These are phyloP conservation scores for Neocrepidodera transversa DNA, from an alignment of 2,888 invertebrate genomes.

Conservation along the genomic window DNA sequence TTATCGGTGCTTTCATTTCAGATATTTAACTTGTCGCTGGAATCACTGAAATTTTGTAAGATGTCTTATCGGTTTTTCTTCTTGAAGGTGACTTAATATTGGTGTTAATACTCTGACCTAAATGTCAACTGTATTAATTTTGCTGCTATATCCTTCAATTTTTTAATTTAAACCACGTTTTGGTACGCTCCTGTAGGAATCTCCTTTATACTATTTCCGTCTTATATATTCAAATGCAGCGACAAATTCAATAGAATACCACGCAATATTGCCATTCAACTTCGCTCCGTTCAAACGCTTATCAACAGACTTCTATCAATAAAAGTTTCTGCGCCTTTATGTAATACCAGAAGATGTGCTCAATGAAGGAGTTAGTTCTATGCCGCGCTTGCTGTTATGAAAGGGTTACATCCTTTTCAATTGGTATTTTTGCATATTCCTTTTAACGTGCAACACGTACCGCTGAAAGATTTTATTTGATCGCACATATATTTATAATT, in stretches of 20 bases:
- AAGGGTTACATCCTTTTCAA: background rate
- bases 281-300: constrained; percentile 12
- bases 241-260: constrained; percentile 24
- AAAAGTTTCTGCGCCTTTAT: constrained; percentile 15
- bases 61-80: too few species aligned
- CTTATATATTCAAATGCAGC: constrained; percentile 8
- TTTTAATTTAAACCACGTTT: too few species aligned
- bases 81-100: too few species aligned
- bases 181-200: too few species aligned
- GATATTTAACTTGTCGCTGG: too few species aligned
- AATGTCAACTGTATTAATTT: too few species aligned
- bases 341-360: constrained; percentile 2
- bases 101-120: too few species aligned
- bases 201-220: background rate
- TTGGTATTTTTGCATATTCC: background rate
- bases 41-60: too few species aligned
- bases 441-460: background rate
- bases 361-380: constrained; percentile 3
- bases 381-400: background rate
- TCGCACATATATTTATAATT: background rate
- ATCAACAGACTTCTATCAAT: constrained; percentile 15
- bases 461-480: background rate
- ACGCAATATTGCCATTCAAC: constrained; percentile 15
- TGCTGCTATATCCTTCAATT: too few species aligned
- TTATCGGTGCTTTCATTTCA: too few species aligned